These are phyloP conservation scores for Philereme vetulata DNA, from an alignment of 2,888 invertebrate genomes.

Conservation along the genomic window DNA sequence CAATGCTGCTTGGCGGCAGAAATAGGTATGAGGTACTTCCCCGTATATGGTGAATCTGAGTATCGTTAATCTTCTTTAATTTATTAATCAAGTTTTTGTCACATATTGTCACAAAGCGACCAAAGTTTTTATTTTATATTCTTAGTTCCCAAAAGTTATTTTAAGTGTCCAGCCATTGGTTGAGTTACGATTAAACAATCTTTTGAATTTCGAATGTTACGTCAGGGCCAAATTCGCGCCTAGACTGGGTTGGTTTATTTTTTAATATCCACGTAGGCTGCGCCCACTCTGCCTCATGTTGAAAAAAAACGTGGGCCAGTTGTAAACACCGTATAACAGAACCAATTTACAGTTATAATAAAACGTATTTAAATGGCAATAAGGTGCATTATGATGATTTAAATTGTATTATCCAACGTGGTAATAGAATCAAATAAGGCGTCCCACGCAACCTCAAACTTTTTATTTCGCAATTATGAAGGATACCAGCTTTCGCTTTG, in stretches of 20 bases:
- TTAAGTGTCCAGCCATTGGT: background rate
- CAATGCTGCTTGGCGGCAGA: too few relatives aligned
- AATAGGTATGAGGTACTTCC: too few relatives aligned
- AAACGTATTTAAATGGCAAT: conserved; percentile 38
- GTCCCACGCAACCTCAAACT: conserved; percentile 65
- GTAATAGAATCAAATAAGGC: conserved; percentile 26
- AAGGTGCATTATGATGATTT: conserved; percentile 38
- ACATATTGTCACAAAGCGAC: too few relatives aligned
- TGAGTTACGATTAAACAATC: background rate
- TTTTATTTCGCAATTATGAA: conserved; percentile 69
- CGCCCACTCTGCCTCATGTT: conserved; percentile 62
- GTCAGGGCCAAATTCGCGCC: conserved; percentile 58
- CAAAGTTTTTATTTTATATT: too few relatives aligned
- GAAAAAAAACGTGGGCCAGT: conserved; percentile 69
- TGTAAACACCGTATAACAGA: conserved; percentile 51
- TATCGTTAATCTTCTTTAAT: too few relatives aligned
- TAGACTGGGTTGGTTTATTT: conserved; percentile 58
- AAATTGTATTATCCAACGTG: conserved; percentile 17
- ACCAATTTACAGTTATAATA: conserved; percentile 33
- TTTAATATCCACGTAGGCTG: conserved; percentile 66
- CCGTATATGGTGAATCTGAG: too few relatives aligned
- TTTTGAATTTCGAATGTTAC: conserved; percentile 50
- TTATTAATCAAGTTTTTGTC: too few relatives aligned
- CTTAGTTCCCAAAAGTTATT: background rate
- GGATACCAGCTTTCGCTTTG: conserved; percentile 64